Percentiles rank a stretch among this genome's conserved stretches.
Evolutionary conservation across 2,797 vertebrate species (phyloP).

Genomic region (Eleutherodactylus coqui): DNA sequence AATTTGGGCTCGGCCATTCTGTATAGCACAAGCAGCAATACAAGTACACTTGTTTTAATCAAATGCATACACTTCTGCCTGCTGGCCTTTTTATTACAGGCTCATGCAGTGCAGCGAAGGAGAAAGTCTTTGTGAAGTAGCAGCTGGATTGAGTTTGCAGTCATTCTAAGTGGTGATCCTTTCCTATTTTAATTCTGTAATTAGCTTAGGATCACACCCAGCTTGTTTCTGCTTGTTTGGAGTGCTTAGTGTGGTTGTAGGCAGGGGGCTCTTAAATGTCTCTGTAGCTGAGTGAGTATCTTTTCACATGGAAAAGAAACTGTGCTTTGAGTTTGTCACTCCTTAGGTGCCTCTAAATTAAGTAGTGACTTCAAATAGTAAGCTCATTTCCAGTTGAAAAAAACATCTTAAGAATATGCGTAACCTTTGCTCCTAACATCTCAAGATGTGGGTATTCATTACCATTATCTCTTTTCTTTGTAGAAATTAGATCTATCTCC

Average conservation of each 20-base stretch:
- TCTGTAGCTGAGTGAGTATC: constrained; percentile 53
- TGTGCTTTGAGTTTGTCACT: constrained; percentile 39
- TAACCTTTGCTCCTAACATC: constrained; percentile 45
- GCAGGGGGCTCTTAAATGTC: constrained; percentile 41
- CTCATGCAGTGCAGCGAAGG: constrained; percentile 49
- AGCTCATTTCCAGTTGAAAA: constrained; percentile 33
- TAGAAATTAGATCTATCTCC: not conserved
- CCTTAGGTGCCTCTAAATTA: constrained; percentile 48
- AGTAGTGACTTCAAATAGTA: constrained; percentile 52
- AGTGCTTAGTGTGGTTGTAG: constrained; percentile 51
- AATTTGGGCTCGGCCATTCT: not conserved
- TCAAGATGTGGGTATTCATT: not conserved
- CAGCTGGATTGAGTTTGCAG: constrained; percentile 60
- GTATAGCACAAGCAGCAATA: not conserved
- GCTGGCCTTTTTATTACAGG: constrained; percentile 47
- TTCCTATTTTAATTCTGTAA: constrained; percentile 62
- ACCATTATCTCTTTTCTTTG: not conserved
- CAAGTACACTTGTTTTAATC: constrained; percentile 40
- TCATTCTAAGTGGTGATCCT: constrained; percentile 49
- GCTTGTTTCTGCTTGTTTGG: constrained; percentile 62
- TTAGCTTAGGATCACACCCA: constrained; percentile 60
- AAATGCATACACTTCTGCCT: constrained; percentile 52
- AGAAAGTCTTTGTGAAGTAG: constrained; percentile 58
- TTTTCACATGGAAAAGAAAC: constrained; percentile 56
- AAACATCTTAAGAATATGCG: constrained; percentile 32